phyloP scores from a whole-genome alignment of 92 coral and sea anemone genomes.

The Epizoanthus scotinus region DNA sequence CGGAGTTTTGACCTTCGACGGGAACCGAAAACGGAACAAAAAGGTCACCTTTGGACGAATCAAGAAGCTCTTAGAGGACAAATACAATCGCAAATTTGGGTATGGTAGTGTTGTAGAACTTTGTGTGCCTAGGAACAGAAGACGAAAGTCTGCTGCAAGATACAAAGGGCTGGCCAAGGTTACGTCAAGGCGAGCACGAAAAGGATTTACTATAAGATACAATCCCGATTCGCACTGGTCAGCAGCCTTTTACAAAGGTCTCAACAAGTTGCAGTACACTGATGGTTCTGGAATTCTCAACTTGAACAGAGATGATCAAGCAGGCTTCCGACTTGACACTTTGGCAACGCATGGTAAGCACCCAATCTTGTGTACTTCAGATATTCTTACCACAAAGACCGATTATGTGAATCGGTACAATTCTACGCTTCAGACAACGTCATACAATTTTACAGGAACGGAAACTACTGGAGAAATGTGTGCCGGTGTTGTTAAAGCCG shows the following conservation, averaged over 20 bases:
- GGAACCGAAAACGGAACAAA: slow-evolving; percentile 3
- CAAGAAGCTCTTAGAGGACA: slow-evolving; percentile 35
- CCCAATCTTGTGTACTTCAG: slow-evolving; percentile 11
- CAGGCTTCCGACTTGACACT: slow-evolving; percentile 57
- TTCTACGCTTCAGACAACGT: slow-evolving; percentile 31
- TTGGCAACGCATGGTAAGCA: slow-evolving; percentile 51
- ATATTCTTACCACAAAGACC: slow-evolving; percentile 33
- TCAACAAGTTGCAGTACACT: slow-evolving; percentile 51
- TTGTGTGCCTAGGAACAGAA: slow-evolving; percentile 54
- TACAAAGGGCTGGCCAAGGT: slow-evolving; percentile 58
- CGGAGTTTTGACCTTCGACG: slow-evolving; percentile 61
- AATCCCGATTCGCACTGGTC: slow-evolving; percentile 67
- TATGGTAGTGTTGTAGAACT: slow-evolving; percentile 50
- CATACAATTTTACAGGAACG: slow-evolving; percentile 45
- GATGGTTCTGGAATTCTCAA: slow-evolving; percentile 29
- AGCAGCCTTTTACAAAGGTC: slow-evolving; percentile 57
- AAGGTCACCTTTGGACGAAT: slow-evolving; percentile 46
- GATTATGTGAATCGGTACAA: slow-evolving; percentile 37
- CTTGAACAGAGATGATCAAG: slow-evolving; percentile 62
- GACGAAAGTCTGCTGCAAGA: slow-evolving; percentile 40
- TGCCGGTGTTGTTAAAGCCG: slow-evolving; percentile 47
- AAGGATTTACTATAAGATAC: slow-evolving; percentile 59
- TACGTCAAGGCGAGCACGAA: slow-evolving; percentile 52
- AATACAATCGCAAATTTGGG: slow-evolving; percentile 40
- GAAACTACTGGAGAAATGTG: slow-evolving; percentile 38